Base-by-base conservation (phyloP, 2,888 invertebrate genomes). In the Chloroclystis v-ata region DNA sequence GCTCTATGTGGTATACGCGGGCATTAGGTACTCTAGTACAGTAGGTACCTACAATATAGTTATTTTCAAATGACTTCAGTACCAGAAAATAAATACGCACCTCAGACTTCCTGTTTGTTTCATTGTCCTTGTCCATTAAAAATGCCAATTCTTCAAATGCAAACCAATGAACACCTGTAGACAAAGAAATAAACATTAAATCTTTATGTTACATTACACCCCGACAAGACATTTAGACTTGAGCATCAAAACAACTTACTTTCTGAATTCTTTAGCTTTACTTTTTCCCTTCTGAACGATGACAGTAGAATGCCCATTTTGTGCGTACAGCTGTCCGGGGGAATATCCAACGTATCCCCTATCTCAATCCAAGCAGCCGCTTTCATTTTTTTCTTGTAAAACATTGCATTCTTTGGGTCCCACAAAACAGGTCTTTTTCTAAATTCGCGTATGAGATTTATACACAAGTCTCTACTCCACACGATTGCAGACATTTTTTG, bases 271-370 rank as follows among this genome's bases (percentile, higher is more conserved):
- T 61, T 51, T 12, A 67, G 56, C 56, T 67, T 76, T 0, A 67
- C 57, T 49, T 76, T 76, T 54, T 75, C 76, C 51, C 75, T 63
- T 57, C 76, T 56, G 47, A 75, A 75, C 4, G 69, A 72, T 7
- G 77, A 70, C 63, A 69, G 61, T 28, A 76, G 55, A 49, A 67
- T 61, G 1, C 38, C 54, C 65, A 74, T 72, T 51, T 78, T 78
- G 45, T 65, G 61, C 48, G 66, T 74, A 58, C 74, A 75, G 37
- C 53, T 54, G 0, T 64, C 60, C 6, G 63, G 44, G 1, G 60
- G 30, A 16, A 61, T 49, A 7, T 61, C 51, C 4, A 76, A 5
- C 4, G 14, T 47, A 9, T 47, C 37, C 2, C 66, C 63, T 38
- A 78, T 66, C 7, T 65, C 67, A 0, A 54, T 29, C 77, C 77